A percentile compares a stretch with the other conserved stretches of the same genome.
phyloP scores from a whole-genome alignment of 2,113 vertebrate species.

The Callochromis pleurospilus region DNA sequence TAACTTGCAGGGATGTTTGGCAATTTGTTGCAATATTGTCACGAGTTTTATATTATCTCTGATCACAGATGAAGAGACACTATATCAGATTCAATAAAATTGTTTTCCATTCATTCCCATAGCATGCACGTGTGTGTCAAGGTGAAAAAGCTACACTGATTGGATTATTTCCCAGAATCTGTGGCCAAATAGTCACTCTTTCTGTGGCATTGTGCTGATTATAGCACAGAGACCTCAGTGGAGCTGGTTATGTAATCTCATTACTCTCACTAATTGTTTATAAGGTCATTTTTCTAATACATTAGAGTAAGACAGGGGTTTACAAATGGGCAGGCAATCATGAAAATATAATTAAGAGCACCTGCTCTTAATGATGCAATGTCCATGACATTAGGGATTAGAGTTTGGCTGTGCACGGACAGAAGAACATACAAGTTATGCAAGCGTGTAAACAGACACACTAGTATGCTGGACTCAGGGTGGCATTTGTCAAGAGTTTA shows the following conservation, averaged over 20 bases:
- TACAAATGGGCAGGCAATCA: conserved; percentile 29
- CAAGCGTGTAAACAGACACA: neutral
- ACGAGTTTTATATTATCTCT: neutral
- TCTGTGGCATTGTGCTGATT: neutral
- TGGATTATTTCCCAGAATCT: neutral
- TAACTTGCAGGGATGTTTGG: neutral
- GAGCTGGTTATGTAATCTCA: conserved; percentile 22
- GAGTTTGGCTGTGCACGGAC: neutral
- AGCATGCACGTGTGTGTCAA: neutral
- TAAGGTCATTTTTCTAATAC: conserved; percentile 17
- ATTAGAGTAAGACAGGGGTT: neutral
- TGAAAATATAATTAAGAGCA: conserved; percentile 40
- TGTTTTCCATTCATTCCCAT: neutral
- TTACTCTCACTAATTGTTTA: conserved; percentile 33
- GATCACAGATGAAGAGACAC: neutral
- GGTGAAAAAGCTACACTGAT: neutral
- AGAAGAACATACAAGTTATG: neutral
- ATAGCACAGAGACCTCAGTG: conserved; percentile 1
- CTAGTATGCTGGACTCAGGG: neutral
- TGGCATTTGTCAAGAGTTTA: neutral
- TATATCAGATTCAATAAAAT: neutral
- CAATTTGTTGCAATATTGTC: neutral
- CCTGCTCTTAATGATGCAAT: conserved; percentile 18
- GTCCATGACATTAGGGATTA: conserved; percentile 4
- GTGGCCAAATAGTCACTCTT: neutral